phyloP scores from a whole-genome alignment of 2,113 vertebrate genomes.

The Strix uralensis region DNA sequence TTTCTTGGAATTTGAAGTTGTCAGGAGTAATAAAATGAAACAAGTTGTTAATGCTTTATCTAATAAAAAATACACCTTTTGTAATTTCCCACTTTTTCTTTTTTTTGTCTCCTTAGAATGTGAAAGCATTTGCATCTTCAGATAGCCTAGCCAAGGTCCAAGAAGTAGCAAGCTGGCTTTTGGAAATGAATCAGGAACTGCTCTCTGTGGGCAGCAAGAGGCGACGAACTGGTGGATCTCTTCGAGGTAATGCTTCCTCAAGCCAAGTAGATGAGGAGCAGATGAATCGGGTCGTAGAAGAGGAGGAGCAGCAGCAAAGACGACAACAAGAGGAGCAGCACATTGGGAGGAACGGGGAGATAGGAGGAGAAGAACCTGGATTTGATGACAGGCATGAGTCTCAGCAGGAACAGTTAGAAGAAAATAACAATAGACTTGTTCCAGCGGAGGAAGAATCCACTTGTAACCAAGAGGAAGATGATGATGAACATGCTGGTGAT shows the following conservation, averaged over 20 bases:
- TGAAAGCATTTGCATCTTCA: slow-evolving; percentile 96
- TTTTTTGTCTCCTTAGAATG: slow-evolving; percentile 82
- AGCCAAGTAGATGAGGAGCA: slow-evolving; percentile 89
- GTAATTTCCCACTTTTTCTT: neutral
- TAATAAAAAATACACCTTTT: neutral
- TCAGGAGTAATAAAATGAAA: neutral
- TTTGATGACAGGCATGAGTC: slow-evolving; percentile 70
- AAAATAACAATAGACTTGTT: slow-evolving; percentile 81
- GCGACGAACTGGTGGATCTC: slow-evolving; percentile 87
- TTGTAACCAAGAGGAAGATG: slow-evolving; percentile 80
- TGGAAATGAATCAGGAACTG: slow-evolving; percentile 99
- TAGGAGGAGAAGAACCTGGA: slow-evolving; percentile 63
- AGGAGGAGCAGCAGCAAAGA: slow-evolving; percentile 78
- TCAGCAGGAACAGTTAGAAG: slow-evolving; percentile 74
- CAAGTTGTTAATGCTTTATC: neutral
- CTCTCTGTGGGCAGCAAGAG: slow-evolving; percentile 99
- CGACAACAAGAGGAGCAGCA: slow-evolving; percentile 77
- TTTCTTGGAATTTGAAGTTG: neutral
- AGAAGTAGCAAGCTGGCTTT: slow-evolving; percentile 99
- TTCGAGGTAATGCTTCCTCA: slow-evolving; percentile 93
- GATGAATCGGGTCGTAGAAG: slow-evolving; percentile 90
- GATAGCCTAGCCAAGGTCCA: slow-evolving; percentile 99
- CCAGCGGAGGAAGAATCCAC: slow-evolving; percentile 77
- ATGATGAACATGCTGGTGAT: slow-evolving; percentile 82
- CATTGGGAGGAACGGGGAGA: slow-evolving; percentile 76